Base-by-base conservation (phyloP, 1,140 invertebrate species). In the Agraylea sexmaculata region DNA sequence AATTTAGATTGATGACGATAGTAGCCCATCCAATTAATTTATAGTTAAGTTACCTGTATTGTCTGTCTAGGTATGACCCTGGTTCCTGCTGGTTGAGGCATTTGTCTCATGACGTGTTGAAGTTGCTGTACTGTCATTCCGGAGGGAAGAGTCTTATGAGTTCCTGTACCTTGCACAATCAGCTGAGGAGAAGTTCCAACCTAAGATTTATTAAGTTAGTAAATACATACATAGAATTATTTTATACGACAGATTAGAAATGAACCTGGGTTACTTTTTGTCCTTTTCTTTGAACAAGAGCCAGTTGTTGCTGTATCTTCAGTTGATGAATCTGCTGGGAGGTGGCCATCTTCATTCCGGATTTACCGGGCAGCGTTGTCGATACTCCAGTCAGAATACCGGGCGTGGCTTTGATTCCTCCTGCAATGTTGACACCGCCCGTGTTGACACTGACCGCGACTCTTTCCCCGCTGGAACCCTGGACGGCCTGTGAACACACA, bases 121-220 rank as follows among this genome's bases (percentile, higher is more conserved):
- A 86, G 70, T 50, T 86, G 81, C 50, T 86, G 82, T 32, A 86
- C 71, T 0, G 78, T 82, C 57, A 83, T 73, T 2, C 76, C 71
- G 2, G 72, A 60, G 1, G 73, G 65, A 22, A 80, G 27, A 11
- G 73, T 64, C 55, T 83, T 83, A 45, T 63, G 64, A 34, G 41
- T 40, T 11, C 48, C 48, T 16, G 13, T 32, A 2, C 62, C 73
- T 53, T 77, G 74, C 2, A 81, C 74, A 18, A 81, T 76, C 8
- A 78, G 47, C 43, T 75, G 75, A 8, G 73, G 65, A 29, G 64
- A 69, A 4, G 73, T 66, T 0, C 67, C 71, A 35, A 51, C 54
- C 52, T 72, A 55, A 25, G n/a, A 25, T 35, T 35, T 12, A 21
- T 7, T 17, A 35, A 18, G 22, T 12, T 20, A 21, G n/a, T 33